Evolutionary conservation across 2,113 vertebrate genomes (phyloP), one percentile per base, ranked within the genome.

Genomic region (Oryzias woworae): DNA sequence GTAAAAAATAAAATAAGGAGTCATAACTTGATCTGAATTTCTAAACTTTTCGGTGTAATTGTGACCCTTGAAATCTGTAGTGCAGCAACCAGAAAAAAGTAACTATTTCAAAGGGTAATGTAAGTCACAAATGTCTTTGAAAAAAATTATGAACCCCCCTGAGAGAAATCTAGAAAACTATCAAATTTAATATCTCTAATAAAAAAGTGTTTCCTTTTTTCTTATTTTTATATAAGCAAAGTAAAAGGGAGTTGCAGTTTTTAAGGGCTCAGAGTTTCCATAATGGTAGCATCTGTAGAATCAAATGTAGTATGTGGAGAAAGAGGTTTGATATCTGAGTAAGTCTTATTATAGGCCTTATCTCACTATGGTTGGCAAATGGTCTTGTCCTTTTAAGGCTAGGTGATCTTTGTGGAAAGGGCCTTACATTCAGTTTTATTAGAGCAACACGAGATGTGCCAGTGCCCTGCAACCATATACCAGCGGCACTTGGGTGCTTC

Each of bases 311-410:
- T 50, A 61, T 17, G 2, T 53, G 70, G 60, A 75, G 71, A 80
- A 79, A 82, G 70, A 72, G 60, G 68, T 77, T 75, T 71, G 80
- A 80, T 65, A 82, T 85, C 14, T 15, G 58, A 85, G 76, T 75
- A 48, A 44, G 56, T 77, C 83, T 87, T 87, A 83, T 66, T 86
- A 83, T 86, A 87, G 87, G 56, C 70, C 78, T 75, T 77, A 73
- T 86, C 75, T 86, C 73, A 77, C 62, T 42, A n/a, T 65, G 51
- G 58, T 73, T 84, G 79, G 64, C 80, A 75, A 77, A 79, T 78
- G 62, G 65, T 71, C 26, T 53, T 3, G 23, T 36, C 82, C 85
- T 78, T 83, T 51, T 75, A 83, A 62, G 81, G 81, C 20, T 66
- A 64, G 36, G 52, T 78, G 85, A 83, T 81, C 85, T 84, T 79